phyloP scores from a whole-genome alignment of 2,113 vertebrate genomes.

The Pomatorhinus ruficollis region DNA sequence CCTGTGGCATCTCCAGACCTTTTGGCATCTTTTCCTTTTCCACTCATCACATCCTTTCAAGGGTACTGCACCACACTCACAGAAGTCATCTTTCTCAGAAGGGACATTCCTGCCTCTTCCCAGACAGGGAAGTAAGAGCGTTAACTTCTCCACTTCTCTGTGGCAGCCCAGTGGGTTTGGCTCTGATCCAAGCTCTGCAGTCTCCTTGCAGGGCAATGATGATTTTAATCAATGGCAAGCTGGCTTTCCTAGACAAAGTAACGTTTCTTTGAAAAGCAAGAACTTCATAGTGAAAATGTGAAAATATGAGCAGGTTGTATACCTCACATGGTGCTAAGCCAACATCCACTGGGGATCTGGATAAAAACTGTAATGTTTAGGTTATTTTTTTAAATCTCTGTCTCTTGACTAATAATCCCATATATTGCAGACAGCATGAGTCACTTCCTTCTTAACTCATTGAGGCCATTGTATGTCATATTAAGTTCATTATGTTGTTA shows the following conservation, averaged over 20 bases:
- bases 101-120: neutral
- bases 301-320: neutral
- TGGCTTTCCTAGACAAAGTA: neutral
- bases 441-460: constrained; percentile 41
- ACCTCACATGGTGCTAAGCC: neutral
- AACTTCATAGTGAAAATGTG: neutral
- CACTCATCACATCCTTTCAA: neutral
- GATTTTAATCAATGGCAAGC: neutral
- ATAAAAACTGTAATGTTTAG: neutral
- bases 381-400: neutral
- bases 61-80: fast-evolving
- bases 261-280: neutral
- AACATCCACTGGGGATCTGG: neutral
- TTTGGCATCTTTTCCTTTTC: neutral
- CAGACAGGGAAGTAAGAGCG: neutral
- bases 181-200: neutral
- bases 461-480: neutral
- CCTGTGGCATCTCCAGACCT: neutral
- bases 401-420: neutral
- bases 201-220: neutral
- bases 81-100: neutral
- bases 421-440: constrained; percentile 29
- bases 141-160: neutral
- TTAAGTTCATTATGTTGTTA: constrained; percentile 45
- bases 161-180: constrained; percentile 7